phyloP scores from a whole-genome alignment of 2,888 invertebrate species.

The Aspidiotus destructor region DNA sequence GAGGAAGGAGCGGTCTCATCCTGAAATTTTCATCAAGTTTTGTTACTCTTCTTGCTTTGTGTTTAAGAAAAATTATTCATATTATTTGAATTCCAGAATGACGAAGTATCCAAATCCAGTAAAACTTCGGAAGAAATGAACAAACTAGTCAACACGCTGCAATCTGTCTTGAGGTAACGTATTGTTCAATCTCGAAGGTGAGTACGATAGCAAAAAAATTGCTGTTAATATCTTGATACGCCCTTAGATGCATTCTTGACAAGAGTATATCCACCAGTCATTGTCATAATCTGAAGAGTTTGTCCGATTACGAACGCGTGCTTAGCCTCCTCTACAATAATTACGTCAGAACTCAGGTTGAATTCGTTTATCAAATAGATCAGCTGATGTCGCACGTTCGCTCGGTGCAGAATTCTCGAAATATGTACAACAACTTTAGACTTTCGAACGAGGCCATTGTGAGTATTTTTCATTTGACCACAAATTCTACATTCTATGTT shows the following conservation, averaged over 20 bases:
- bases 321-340: conserved; percentile 44
- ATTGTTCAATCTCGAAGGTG: neutral
- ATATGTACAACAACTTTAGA: neutral
- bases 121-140: conserved; percentile 4
- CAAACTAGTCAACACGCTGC: conserved; percentile 17
- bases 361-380: conserved; percentile 28
- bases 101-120: neutral
- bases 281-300: conserved; percentile 43
- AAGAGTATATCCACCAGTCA: conserved; percentile 46
- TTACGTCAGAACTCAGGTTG: conserved; percentile 35
- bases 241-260: conserved; percentile 42
- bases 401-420: conserved; percentile 16
- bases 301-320: conserved; percentile 46
- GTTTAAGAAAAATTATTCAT: neutral
- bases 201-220: neutral
- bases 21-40: neutral
- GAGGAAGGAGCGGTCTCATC: too few relatives aligned
- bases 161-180: conserved; percentile 22
- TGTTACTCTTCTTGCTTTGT: neutral
- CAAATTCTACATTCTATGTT: too few relatives aligned
- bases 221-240: neutral
- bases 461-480: too few relatives aligned
- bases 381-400: conserved; percentile 21
- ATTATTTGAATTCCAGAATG: conserved; percentile 4
- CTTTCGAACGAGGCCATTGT: neutral